Evolutionary conservation across 2,888 invertebrate genomes (phyloP).

Genomic region (Epinotia brunnichana): DNA sequence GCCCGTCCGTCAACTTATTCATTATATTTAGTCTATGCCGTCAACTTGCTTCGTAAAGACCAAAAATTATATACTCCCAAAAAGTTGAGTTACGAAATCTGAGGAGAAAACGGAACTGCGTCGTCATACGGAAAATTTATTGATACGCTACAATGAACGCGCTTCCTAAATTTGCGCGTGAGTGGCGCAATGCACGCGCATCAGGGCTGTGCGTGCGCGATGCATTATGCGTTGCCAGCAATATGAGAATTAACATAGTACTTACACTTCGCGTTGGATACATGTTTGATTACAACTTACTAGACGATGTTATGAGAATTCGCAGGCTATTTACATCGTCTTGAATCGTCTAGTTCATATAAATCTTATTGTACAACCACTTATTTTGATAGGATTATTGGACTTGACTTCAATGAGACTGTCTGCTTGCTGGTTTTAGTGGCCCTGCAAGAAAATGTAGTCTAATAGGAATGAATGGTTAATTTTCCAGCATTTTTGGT

Average conservation of each 20-base stretch:
- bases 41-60: conserved; percentile 49
- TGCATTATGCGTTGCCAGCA: conserved; percentile 13
- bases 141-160: conserved; percentile 41
- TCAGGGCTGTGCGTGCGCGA: conserved; percentile 16
- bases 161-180: conserved; percentile 41
- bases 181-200: conserved; percentile 27
- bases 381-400: too few species aligned
- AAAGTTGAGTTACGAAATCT: conserved; percentile 49
- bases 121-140: conserved; percentile 40
- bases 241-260: too few species aligned
- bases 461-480: conserved; percentile 1
- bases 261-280: neutral
- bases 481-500: too few species aligned
- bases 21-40: too few species aligned
- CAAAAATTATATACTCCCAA: conserved; percentile 47
- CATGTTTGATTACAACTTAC: neutral
- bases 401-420: neutral
- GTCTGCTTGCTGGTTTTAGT: too few species aligned
- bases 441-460: neutral
- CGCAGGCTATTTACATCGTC: too few species aligned
- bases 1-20: conserved; percentile 52
- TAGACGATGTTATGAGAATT: neutral
- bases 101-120: conserved; percentile 47
- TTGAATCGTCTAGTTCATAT: too few species aligned
- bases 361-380: too few species aligned